Conservation (phyloP, 2,888 invertebrate species). For the Trichopria drosophilae region DNA sequence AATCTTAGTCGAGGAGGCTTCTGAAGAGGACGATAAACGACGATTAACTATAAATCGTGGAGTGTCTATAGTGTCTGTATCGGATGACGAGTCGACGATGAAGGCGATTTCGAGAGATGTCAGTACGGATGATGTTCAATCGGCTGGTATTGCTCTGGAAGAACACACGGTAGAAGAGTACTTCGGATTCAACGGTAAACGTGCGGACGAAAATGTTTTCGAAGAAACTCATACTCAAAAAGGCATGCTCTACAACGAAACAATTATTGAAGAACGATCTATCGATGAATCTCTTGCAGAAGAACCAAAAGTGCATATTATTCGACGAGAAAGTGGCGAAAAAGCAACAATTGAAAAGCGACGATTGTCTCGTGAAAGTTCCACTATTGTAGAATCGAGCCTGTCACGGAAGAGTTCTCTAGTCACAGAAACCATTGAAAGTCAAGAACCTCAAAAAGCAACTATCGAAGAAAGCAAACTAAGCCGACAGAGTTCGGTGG, state of each 20-base stretch:
- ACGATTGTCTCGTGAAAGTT: constrained; percentile 20
- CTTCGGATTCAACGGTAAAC: constrained; percentile 35
- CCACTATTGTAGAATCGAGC: constrained; percentile 24
- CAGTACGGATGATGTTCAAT: constrained; percentile 64
- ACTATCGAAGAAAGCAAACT: constrained; percentile 29
- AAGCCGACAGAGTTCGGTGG: constrained; percentile 31
- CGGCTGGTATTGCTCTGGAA: constrained; percentile 35
- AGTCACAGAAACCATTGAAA: constrained; percentile 15
- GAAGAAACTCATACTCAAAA: constrained; percentile 40
- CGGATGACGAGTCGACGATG: constrained; percentile 67
- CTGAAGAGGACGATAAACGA: constrained; percentile 58
- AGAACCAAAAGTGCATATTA: constrained; percentile 25
- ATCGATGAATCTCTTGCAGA: constrained; percentile 61
- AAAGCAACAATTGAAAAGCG: constrained; percentile 16
- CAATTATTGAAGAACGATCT: constrained; percentile 60
- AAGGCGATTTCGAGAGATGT: constrained; percentile 65
- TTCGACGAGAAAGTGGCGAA: neutral
- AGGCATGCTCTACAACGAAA: constrained; percentile 45
- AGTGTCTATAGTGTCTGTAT: constrained; percentile 69
- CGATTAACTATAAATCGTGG: constrained; percentile 61
- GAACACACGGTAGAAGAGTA: constrained; percentile 40
- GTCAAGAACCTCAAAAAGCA: constrained; percentile 22
- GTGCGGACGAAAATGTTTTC: constrained; percentile 35
- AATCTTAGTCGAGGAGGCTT: constrained; percentile 55
- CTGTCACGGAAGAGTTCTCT: constrained; percentile 22